Conservation (phyloP, 2,888 invertebrate genomes). For the Heliconius ethilla region DNA sequence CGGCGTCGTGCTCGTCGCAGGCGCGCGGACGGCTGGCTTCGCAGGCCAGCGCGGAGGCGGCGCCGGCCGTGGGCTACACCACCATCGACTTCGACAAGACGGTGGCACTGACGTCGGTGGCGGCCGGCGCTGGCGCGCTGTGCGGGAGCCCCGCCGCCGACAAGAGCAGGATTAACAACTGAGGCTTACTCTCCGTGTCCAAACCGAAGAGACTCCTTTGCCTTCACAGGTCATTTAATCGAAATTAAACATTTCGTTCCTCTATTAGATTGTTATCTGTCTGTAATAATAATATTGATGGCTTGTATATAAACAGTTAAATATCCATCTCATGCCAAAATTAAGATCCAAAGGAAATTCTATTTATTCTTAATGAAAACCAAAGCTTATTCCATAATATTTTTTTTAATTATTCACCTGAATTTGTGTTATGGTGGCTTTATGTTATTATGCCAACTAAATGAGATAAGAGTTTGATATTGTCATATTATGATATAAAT, state of each 20-base stretch:
- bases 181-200: slow-evolving; percentile 44
- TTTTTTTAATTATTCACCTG: background rate
- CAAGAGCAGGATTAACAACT: slow-evolving; percentile 51
- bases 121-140: slow-evolving; percentile 83
- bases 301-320: slow-evolving; percentile 14
- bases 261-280: background rate
- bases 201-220: slow-evolving; percentile 36
- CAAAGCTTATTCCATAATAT: slow-evolving; percentile 20
- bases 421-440: background rate
- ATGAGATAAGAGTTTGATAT: background rate
- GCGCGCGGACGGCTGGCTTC: slow-evolving; percentile 62
- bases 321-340: slow-evolving; percentile 4
- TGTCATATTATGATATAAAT: background rate
- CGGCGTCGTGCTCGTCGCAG: slow-evolving; percentile 61
- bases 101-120: slow-evolving; percentile 91
- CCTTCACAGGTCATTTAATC: background rate
- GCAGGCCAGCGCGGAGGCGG: slow-evolving; percentile 63
- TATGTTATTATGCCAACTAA: background rate
- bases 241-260: background rate
- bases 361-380: slow-evolving; percentile 17
- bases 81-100: slow-evolving; percentile 97
- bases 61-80: slow-evolving; percentile 85
- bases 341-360: slow-evolving; percentile 16
- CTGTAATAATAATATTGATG: background rate
- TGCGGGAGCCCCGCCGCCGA: slow-evolving; percentile 73